Conservation (phyloP, 2,888 invertebrate species). For the Deilephila elpenor region DNA sequence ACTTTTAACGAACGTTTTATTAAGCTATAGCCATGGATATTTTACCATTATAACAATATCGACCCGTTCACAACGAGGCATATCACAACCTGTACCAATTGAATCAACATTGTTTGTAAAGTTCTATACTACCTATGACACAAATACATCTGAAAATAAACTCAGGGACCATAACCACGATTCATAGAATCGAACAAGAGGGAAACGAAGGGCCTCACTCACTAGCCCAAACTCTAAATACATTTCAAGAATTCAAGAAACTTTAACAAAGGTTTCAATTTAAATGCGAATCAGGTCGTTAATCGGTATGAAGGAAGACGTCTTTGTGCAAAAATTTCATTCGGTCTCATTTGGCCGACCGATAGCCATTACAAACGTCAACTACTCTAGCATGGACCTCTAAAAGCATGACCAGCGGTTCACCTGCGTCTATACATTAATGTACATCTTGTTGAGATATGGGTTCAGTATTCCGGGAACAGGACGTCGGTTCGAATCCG, state of each 20-base stretch:
- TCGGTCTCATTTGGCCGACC: conserved; percentile 48
- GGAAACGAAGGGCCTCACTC: conserved; percentile 77
- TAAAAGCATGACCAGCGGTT: conserved; percentile 46
- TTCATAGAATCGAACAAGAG: conserved; percentile 84
- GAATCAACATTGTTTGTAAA: conserved; percentile 85
- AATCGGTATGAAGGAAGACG: conserved; percentile 83
- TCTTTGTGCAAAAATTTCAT: conserved; percentile 80
- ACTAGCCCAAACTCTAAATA: conserved; percentile 79
- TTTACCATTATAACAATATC: conserved; percentile 84
- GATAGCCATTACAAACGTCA: conserved; percentile 63
- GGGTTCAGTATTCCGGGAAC: conserved; percentile 24
- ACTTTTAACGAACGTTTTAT: conserved; percentile 82
- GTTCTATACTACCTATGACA: conserved; percentile 84
- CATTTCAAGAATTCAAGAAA: conserved; percentile 78
- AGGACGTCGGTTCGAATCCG: conserved; percentile 15
- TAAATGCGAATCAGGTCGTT: conserved; percentile 79
- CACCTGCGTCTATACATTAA: conserved; percentile 46
- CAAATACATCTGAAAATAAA: conserved; percentile 83
- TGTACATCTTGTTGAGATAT: conserved; percentile 27
- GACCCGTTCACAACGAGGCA: conserved; percentile 84
- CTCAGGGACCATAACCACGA: conserved; percentile 81
- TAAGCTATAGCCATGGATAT: conserved; percentile 83
- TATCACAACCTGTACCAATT: conserved; percentile 85
- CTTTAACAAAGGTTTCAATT: conserved; percentile 80
- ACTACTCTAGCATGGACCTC: conserved; percentile 68